phyloP scores from a whole-genome alignment of 2,797 vertebrate species.

The Spinus pinus region DNA sequence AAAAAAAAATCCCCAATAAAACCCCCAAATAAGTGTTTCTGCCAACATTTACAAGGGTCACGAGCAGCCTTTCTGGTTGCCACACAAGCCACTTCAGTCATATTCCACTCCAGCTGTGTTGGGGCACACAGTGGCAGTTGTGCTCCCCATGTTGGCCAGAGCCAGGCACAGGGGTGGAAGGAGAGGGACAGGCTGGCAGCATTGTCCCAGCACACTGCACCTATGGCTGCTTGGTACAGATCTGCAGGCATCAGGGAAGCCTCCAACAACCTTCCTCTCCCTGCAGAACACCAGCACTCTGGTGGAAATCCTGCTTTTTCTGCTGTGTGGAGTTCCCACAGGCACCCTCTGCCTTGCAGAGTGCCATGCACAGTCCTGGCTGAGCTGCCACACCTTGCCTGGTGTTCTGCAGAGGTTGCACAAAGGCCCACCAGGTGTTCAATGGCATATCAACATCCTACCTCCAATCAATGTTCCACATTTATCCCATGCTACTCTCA shows the following conservation, averaged over 20 bases:
- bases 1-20: neutral
- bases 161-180: neutral
- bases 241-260: fast-evolving
- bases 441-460: neutral
- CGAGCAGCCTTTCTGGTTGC: neutral
- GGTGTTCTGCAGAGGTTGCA: fast-evolving
- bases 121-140: neutral
- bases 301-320: neutral
- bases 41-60: neutral
- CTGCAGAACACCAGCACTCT: neutral
- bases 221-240: neutral
- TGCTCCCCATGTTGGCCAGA: fast-evolving
- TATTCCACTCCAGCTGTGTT: neutral
- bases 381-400: fast-evolving
- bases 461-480: neutral
- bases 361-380: fast-evolving
- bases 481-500: neutral
- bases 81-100: fast-evolving
- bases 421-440: neutral
- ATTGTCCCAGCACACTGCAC: fast-evolving
- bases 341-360: neutral
- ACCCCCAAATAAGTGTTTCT: neutral
- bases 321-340: neutral
- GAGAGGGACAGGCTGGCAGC: neutral
- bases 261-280: neutral